Evolutionary conservation across 2,113 vertebrate genomes (phyloP).

Genomic region (Haemorhous mexicanus): DNA sequence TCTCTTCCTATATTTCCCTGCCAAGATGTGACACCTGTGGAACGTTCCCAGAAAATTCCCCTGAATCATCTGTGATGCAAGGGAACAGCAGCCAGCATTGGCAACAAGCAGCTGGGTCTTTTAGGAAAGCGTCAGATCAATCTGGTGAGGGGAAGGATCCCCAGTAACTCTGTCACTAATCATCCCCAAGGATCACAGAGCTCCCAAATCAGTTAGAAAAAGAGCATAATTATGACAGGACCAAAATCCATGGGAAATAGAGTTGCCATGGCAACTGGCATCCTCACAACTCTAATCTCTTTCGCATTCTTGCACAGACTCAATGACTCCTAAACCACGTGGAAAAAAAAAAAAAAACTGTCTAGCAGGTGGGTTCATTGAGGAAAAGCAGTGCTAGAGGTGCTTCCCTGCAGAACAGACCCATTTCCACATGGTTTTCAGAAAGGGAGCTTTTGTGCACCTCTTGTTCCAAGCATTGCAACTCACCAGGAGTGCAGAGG

Average conservation of each 20-base stretch:
- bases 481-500: not conserved
- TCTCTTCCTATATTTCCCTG: conserved; percentile 3
- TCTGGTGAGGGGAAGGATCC: not conserved
- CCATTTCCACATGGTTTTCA: not conserved
- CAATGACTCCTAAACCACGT: not conserved
- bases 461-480: not conserved
- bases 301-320: conserved; percentile 4
- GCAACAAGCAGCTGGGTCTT: not conserved
- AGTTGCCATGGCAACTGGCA: conserved; percentile 17
- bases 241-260: not conserved
- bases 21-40: conserved; percentile 51
- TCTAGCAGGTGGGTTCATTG: not conserved
- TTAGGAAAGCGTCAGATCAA: not conserved
- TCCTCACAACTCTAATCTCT: not conserved
- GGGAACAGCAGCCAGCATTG: not conserved
- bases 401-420: not conserved
- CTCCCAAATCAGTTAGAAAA: not conserved
- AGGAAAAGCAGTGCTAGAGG: not conserved
- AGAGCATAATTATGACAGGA: not conserved
- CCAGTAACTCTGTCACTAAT: not conserved
- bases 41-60: conserved; percentile 36
- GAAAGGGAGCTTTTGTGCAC: not conserved
- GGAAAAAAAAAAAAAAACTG: not conserved
- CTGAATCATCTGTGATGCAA: conserved; percentile 33
- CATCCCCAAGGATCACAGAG: not conserved